Evolutionary conservation across 2,888 invertebrate species (phyloP).

Genomic region (Smittia sp.): DNA sequence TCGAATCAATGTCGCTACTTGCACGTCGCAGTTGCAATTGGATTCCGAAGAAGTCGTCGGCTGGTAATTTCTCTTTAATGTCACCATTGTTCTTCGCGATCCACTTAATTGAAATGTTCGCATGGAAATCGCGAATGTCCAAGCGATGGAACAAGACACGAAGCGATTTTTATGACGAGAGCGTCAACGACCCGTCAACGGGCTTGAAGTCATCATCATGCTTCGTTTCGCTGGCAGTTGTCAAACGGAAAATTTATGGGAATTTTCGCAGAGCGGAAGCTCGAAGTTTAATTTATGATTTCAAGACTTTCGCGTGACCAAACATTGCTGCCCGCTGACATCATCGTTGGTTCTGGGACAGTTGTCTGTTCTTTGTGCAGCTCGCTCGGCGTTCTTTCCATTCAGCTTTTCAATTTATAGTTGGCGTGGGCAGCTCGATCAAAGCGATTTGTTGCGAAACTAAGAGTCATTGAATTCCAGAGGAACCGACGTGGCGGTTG

Average conservation of each 20-base stretch:
- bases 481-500: neutral
- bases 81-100: slow-evolving; percentile 3
- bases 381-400: neutral
- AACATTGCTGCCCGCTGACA: neutral
- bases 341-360: neutral
- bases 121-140: slow-evolving; percentile 2
- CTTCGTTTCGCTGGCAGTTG: neutral
- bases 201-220: neutral
- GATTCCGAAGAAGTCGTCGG: neutral
- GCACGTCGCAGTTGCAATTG: neutral
- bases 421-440: neutral
- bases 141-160: neutral
- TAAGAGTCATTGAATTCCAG: slow-evolving; percentile 30
- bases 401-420: slow-evolving; percentile 5
- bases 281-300: slow-evolving; percentile 9
- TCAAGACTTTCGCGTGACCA: slow-evolving; percentile 10
- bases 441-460: neutral
- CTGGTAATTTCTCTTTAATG: neutral
- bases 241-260: slow-evolving; percentile 18
- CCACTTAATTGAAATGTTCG: neutral
- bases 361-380: neutral
- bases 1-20: neutral
- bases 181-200: slow-evolving; percentile 14
- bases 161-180: neutral
- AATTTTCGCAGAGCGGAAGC: slow-evolving; percentile 8